Evolutionary conservation across 2,888 invertebrate genomes (phyloP), one percentile per base, ranked within the genome.

Genomic region (Alsophila aescularia): DNA sequence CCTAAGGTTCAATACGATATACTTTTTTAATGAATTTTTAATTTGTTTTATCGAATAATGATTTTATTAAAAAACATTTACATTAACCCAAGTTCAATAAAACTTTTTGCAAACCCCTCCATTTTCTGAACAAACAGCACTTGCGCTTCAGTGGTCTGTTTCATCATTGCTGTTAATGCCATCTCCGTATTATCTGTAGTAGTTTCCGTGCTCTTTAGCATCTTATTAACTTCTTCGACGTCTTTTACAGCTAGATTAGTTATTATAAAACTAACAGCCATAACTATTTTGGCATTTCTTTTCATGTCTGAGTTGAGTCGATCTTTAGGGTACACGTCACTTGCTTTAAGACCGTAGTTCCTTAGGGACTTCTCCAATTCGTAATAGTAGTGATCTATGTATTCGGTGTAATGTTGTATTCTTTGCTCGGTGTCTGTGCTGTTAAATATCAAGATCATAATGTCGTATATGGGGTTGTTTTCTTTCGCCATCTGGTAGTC

Each of bases 351-450:
- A 1, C 66, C 69, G 27, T 60, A 68, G 21, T 70, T 62, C 1
- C 56, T 44, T 12, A 78, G 48, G 2, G 58, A 56, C 0, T 71
- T 66, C 0, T 70, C 71, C 12, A 78, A 50, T 35, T 67, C 64
- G 2, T 41, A 12, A 35, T 78, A 63, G 29, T 78, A 78, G 18
- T 67, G 66, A 35, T 77, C 69, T 1, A 78, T 51, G 74, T 77
- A 78, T 0, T 68, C 42, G 21, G 47, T 8, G 18, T 35, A 60
- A 16, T 57, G 31, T 8, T n/a, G 12, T 14, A 35, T 45, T 14
- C 36, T 27, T 21, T 18, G 21, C 14, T 36, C 36, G 3, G 35
- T 24, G 7, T 37, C 45, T 9, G 37, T 45, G 29, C 45, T 14
- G 45, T 29, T 45, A 29, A 27, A 45, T 24, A 45, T 15, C n/a